Evolutionary conservation across 2,888 invertebrate genomes (phyloP).

Genomic region (Poecilus cupreus): DNA sequence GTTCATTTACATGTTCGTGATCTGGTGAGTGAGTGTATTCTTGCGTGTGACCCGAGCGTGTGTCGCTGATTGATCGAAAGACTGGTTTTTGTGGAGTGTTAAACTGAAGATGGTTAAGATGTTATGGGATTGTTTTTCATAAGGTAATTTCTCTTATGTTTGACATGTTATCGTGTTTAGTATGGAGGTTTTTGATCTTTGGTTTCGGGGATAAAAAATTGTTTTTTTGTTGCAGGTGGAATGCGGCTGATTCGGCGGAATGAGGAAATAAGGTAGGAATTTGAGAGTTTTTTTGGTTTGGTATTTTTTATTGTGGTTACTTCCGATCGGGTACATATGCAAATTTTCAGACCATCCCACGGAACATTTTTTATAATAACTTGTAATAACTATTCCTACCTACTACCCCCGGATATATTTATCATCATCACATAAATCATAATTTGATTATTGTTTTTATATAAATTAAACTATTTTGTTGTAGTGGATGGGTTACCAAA

Average conservation of each 20-base stretch:
- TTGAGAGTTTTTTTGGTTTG: not conserved
- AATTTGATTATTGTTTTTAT: too few species aligned
- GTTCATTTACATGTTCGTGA: conserved; percentile 21
- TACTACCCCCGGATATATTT: too few species aligned
- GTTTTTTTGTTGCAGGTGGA: conserved; percentile 23
- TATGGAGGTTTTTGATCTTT: conserved; percentile 2
- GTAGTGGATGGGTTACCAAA: too few species aligned
- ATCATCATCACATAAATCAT: too few species aligned
- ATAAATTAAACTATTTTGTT: too few species aligned
- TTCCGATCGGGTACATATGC: conserved; percentile 33
- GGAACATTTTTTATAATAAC: not conserved
- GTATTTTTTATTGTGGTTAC: conserved; percentile 20
- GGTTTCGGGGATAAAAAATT: not conserved
- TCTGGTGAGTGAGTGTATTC: not conserved
- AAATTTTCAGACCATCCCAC: not conserved
- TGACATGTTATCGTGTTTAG: conserved; percentile 30
- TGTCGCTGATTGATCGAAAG: conserved; percentile 18
- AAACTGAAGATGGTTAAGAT: conserved; percentile 30
- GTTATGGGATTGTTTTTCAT: not conserved
- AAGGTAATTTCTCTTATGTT: conserved; percentile 36
- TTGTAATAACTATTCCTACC: not conserved
- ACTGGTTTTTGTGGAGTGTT: not conserved
- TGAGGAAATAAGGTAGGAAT: conserved; percentile 45
- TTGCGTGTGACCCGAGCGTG: not conserved
- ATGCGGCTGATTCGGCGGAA: conserved; percentile 8